Evolutionary conservation across 2,797 vertebrate species (phyloP).

Genomic region (Crenuchus spilurus): DNA sequence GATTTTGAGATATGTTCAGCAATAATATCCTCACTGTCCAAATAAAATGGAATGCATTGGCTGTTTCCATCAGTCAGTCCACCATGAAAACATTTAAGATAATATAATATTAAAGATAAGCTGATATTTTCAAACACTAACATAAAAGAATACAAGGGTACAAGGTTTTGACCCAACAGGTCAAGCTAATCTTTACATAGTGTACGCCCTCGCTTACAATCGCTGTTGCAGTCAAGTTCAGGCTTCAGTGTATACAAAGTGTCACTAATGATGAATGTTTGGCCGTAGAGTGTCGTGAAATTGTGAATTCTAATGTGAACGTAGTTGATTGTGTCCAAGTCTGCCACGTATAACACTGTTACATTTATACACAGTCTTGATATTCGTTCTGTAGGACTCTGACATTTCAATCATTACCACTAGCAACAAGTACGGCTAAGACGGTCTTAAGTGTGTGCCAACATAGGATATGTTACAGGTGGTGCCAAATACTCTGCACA

Average conservation of each 20-base stretch:
- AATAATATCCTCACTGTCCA: no score
- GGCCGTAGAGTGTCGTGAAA: conserved; percentile 30
- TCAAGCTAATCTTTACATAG: no score
- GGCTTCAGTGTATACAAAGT: background rate
- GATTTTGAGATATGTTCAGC: background rate
- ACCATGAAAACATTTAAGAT: no score
- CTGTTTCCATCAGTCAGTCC: no score
- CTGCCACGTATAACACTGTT: conserved; percentile 3
- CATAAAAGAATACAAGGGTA: no score
- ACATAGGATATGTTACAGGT: background rate
- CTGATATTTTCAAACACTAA: no score
- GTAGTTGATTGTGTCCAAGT: conserved; percentile 18
- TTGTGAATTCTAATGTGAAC: conserved; percentile 38
- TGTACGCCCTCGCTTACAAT: background rate
- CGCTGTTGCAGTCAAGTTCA: background rate
- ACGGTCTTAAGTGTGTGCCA: background rate
- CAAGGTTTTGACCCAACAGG: no score
- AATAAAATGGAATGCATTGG: no score
- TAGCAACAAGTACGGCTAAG: background rate
- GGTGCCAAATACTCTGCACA: background rate
- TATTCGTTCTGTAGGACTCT: background rate
- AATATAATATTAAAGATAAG: no score
- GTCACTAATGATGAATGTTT: conserved; percentile 57
- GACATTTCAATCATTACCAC: background rate
- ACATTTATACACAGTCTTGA: conserved; percentile 12